Evolutionary conservation across 2,113 vertebrate species (phyloP).

Genomic region (Origma solitaria): DNA sequence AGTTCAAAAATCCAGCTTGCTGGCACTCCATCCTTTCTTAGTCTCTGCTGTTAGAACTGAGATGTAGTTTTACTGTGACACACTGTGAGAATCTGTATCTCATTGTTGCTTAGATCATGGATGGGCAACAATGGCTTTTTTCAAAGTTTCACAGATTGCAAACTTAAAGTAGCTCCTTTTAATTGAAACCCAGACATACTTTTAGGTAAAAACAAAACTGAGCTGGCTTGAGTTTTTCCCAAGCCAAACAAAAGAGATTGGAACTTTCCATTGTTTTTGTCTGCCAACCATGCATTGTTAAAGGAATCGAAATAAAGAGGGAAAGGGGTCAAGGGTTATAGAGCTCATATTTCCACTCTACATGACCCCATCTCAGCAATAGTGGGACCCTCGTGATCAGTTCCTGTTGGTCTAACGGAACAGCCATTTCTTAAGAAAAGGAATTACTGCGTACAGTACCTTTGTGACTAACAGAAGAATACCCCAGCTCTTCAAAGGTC

Average conservation of each 20-base stretch:
- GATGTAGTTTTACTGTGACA: neutral
- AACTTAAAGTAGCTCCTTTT: conserved; percentile 71
- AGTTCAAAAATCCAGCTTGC: neutral
- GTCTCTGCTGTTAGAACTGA: neutral
- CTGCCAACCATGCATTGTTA: conserved; percentile 70
- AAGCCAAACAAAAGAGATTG: conserved; percentile 73
- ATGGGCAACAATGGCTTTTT: conserved; percentile 53
- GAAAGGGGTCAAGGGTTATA: conserved; percentile 65
- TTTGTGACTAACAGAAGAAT: conserved; percentile 69
- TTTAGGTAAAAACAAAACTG: conserved; percentile 68
- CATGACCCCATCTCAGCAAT: conserved; percentile 67
- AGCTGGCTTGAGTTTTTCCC: conserved; percentile 68
- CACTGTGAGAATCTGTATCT: conserved; percentile 45
- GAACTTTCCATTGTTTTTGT: conserved; percentile 68
- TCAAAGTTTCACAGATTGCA: conserved; percentile 53
- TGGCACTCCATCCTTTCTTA: neutral
- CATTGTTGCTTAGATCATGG: conserved; percentile 61
- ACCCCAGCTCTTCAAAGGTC: conserved; percentile 65
- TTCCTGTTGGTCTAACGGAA: conserved; percentile 71
- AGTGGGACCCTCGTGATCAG: conserved; percentile 63
- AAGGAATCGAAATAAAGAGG: conserved; percentile 75
- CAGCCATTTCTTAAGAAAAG: conserved; percentile 61
- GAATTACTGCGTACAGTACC: conserved; percentile 54
- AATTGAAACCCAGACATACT: conserved; percentile 71
- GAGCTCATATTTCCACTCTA: conserved; percentile 76